phyloP scores from a whole-genome alignment of 2,113 vertebrate species.

The Cervus canadensis region DNA sequence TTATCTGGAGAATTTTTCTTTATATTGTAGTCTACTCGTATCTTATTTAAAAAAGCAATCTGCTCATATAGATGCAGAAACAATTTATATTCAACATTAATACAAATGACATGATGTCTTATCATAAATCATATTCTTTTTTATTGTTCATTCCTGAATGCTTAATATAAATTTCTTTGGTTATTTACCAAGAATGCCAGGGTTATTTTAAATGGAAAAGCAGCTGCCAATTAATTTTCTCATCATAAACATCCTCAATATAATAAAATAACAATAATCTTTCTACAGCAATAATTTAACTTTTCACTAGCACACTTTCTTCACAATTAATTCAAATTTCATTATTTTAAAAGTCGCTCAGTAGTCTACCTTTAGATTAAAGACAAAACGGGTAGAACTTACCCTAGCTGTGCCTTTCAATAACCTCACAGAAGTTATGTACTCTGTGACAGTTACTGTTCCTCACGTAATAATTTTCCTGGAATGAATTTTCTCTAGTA shows the following conservation, averaged over 20 bases:
- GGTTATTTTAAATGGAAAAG: neutral
- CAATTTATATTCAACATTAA: neutral
- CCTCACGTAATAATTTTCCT: neutral
- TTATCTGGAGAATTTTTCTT: neutral
- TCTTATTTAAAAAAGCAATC: neutral
- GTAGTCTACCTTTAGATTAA: conserved; percentile 51
- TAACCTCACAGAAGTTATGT: conserved; percentile 49
- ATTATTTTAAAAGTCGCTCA: conserved; percentile 10
- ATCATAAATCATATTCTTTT: neutral
- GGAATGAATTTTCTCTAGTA: conserved; percentile 65
- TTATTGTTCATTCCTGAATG: neutral
- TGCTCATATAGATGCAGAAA: neutral
- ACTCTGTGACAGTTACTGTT: conserved; percentile 27
- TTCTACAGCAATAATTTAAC: neutral
- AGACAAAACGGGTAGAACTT: conserved; percentile 45
- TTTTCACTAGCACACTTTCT: conserved; percentile 39
- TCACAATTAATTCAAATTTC: neutral
- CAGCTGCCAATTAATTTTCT: neutral
- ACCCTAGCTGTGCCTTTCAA: conserved; percentile 56
- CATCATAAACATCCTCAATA: neutral
- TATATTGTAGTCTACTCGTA: neutral
- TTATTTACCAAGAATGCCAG: neutral
- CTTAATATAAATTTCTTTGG: neutral
- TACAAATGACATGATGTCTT: neutral
- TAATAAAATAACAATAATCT: neutral